Evolutionary conservation across 1,140 invertebrate species (phyloP), one percentile per base, ranked within the genome.

Genomic region (Caenorhabditis inopinata): DNA sequence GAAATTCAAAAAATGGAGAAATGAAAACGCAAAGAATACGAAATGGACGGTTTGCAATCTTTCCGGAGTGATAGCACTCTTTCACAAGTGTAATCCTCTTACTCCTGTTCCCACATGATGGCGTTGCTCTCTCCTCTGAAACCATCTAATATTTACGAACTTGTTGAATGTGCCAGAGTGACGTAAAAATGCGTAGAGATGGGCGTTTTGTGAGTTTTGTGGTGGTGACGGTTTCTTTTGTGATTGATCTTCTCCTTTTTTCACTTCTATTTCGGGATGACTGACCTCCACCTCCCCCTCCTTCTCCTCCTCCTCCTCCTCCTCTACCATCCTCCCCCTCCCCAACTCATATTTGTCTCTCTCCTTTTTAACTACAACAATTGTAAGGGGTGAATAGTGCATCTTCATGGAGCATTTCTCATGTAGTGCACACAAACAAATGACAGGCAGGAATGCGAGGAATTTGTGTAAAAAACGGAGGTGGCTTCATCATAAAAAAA

Each of bases 211-310:
- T 68, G 58, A 38, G 32, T 68, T 68, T 68, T 68, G 58, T 68
- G 58, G 32, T 68, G 58, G 32, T 68, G 32, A 42, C n/a, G 5
- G 27, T 58, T 32, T 32, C 16, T n/a, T 58, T 16, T 58, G 2
- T 58, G 51, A 58, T 32, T 58, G 51, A 68, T 68, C 58, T 68
- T 68, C 58, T 32, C 29, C n/a, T n/a, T n/a, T n/a, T n/a, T 29
- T 68, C 32, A 5, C 23, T 68, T 35, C 58, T 68, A 68, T 68
- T 68, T 68, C 58, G 35, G 58, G 58, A 68, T 68, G 51, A n/a
- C n/a, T n/a, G n/a, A n/a, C n/a, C n/a, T n/a, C n/a, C n/a, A n/a
- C n/a, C n/a, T n/a, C n/a, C n/a, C n/a, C n/a, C n/a, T n/a, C n/a
- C n/a, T n/a, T n/a, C n/a, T n/a, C n/a, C n/a, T n/a, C n/a, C n/a